Base-by-base conservation (phyloP, 2,113 vertebrate genomes). In the Myodes glareolus region DNA sequence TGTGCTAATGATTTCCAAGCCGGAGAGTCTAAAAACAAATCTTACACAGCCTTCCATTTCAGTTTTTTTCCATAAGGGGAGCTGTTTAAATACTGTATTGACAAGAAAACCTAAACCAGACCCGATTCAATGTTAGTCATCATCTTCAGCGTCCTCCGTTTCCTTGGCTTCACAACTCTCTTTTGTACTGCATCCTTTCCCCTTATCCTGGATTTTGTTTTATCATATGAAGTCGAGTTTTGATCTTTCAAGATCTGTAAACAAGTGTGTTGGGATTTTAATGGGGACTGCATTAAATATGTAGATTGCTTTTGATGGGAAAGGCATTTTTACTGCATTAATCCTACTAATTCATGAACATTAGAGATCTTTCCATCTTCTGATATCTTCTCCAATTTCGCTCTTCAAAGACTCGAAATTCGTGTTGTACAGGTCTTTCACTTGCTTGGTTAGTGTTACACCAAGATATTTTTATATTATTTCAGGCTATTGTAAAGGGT, bases 1-100 rank as follows among this genome's bases (percentile, higher is more conserved):
- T 99, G 98, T 98, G 99, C 99, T 99, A 99, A 99, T 99, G 99
- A 99, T 99, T 47, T 99, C 99, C 99, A 99, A 99, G 99, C 99
- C 99, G 6, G 42, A 33, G 99, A 99, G 19, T 92, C 94, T 87
- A 99, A 99, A 99, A 99, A 99, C 99, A 99, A 99, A 99, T 99
- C 99, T 99, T 99, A 99, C 99, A 99, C 98, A 99, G 99, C 98
- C 98, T 99, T 99, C 98, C 98, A 98, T 98, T 98, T 99, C 98
- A 89, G 42, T 5, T 45, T 80, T 82, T 81, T 98, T 98, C 31
- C 68, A 17, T 99, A 99, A 99, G 99, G 99, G 98, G 99, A 99
- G 98, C 98, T 99, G 98, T 99, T 99, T 99, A 99, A 99, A 99
- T 99, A 99, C 98, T 99, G 98, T 99, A 99, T 99, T 99, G 99